These are phyloP conservation scores for Origma solitaria DNA, from an alignment of 2,113 vertebrate genomes.

Conservation along the genomic window DNA sequence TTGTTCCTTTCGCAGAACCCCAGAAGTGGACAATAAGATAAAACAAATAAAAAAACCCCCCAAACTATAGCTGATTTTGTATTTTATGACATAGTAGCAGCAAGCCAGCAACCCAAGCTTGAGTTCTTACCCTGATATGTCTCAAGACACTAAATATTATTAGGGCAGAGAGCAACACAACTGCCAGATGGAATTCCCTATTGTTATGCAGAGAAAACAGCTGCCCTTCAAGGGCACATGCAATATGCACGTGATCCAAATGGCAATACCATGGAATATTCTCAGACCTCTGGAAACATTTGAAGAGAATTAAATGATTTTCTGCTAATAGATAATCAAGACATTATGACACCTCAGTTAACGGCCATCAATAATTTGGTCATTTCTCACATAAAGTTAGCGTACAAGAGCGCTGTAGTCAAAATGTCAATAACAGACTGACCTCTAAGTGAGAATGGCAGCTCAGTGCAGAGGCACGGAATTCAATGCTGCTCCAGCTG, in stretches of 20 bases:
- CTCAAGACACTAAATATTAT: background rate
- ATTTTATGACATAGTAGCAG: background rate
- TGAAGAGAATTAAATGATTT: background rate
- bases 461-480: constrained; percentile 48
- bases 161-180: background rate
- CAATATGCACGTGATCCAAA: background rate
- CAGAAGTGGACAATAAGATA: background rate
- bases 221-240: background rate
- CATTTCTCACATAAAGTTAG: background rate
- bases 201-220: background rate
- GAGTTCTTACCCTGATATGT: rapidly evolving
- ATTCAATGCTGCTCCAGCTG: background rate
- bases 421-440: background rate
- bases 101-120: background rate
- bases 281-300: background rate
- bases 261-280: background rate
- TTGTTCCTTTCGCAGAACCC: background rate
- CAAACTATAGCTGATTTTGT: background rate
- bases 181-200: background rate
- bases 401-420: background rate
- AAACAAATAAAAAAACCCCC: background rate
- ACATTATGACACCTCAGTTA: background rate
- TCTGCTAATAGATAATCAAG: background rate
- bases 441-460: constrained; percentile 40
- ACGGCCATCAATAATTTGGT: background rate